phyloP scores from a whole-genome alignment of 2,888 invertebrate genomes.

The Chrysotoxum bicinctum region DNA sequence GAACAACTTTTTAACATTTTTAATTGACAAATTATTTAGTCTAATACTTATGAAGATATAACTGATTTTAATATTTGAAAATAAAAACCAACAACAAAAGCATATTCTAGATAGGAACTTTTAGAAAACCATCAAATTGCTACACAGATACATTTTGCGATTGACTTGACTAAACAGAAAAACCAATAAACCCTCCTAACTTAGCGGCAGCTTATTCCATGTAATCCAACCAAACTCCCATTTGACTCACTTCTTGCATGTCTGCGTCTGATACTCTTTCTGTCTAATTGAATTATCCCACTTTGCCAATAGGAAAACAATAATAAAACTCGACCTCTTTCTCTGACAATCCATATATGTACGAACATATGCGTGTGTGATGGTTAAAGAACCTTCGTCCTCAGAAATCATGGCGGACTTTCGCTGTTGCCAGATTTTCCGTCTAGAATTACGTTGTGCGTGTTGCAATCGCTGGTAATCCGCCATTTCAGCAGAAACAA shows the following conservation, averaged over 20 bases:
- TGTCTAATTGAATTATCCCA: slow-evolving; percentile 61
- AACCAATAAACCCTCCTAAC: slow-evolving; percentile 38
- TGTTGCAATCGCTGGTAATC: slow-evolving; percentile 46
- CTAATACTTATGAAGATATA: no score
- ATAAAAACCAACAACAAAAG: no score
- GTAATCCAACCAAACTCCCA: slow-evolving; percentile 47
- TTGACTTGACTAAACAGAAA: slow-evolving; percentile 3
- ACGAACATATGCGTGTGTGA: slow-evolving; percentile 13
- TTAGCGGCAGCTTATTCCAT: slow-evolving; percentile 60
- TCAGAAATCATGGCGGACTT: slow-evolving; percentile 30
- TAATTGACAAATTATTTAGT: no score
- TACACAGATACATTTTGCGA: no score
- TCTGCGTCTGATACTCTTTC: neutral
- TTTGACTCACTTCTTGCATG: neutral
- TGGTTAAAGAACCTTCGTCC: slow-evolving; percentile 39
- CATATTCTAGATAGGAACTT: no score
- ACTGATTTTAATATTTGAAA: no score
- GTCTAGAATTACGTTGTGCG: slow-evolving; percentile 49
- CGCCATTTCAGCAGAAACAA: slow-evolving; percentile 10
- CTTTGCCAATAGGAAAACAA: slow-evolving; percentile 8
- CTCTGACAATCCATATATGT: neutral
- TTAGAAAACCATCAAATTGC: no score
- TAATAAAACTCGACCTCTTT: slow-evolving; percentile 18
- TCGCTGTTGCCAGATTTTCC: slow-evolving; percentile 47
- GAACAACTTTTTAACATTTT: no score